These are phyloP conservation scores for Ianthella basta DNA, from an alignment of 37 sponge, comb jelly and placozoan species.

Conservation along the genomic window DNA sequence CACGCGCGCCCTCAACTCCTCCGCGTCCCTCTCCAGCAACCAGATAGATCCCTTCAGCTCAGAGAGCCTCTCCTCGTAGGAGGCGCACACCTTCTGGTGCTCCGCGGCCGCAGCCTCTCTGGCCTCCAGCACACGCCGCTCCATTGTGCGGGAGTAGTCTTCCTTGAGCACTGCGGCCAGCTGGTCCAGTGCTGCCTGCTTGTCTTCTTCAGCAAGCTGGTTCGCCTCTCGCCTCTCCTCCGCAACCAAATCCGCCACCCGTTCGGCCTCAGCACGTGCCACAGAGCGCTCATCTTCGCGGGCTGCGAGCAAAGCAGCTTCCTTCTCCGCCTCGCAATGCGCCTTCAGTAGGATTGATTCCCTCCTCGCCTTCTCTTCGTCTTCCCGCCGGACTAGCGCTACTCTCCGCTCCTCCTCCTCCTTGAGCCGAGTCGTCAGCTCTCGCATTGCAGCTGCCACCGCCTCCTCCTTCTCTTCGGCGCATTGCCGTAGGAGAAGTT, in stretches of 20 bases:
- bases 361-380: background rate
- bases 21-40: constrained; percentile 26
- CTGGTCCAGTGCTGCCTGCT: constrained; percentile 41
- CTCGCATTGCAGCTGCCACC: constrained; percentile 28
- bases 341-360: background rate
- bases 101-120: background rate
- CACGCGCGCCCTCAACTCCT: constrained; percentile 8
- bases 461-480: constrained; percentile 40
- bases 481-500: constrained; percentile 38
- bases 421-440: constrained; percentile 4
- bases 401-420: background rate
- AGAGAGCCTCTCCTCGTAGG: constrained; percentile 4
- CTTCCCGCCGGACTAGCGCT: background rate
- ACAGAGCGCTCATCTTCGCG: constrained; percentile 46
- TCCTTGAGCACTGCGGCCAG: constrained; percentile 21
- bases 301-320: constrained; percentile 38
- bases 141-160: background rate
- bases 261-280: constrained; percentile 44
- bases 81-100: constrained; percentile 15
- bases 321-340: constrained; percentile 21
- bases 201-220: constrained; percentile 24
- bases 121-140: background rate
- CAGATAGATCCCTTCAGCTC: constrained; percentile 28
- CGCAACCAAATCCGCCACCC: constrained; percentile 23
- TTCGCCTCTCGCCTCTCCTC: constrained; percentile 10